A percentile compares a stretch with the other conserved stretches of the same genome.
Evolutionary conservation across 2,888 invertebrate genomes (phyloP).

Genomic region (Adineta ricciae): DNA sequence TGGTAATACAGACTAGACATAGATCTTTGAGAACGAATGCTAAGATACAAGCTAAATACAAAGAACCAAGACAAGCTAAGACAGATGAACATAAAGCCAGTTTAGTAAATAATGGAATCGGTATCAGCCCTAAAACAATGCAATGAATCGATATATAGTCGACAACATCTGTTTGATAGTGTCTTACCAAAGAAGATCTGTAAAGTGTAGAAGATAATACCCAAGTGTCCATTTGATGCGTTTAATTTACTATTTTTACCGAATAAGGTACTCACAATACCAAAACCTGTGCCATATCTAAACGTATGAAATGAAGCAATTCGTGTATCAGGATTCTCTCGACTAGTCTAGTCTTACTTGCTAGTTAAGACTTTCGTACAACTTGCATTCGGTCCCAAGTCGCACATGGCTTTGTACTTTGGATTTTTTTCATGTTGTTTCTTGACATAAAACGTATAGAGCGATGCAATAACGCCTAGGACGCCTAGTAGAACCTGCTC

Average conservation of each 20-base stretch:
- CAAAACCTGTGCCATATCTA: slow-evolving; percentile 80
- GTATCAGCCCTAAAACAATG: background rate
- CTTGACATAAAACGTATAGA: slow-evolving; percentile 71
- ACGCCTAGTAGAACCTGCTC: background rate
- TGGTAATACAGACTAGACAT: slow-evolving; percentile 70
- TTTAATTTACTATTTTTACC: slow-evolving; percentile 61
- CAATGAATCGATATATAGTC: no score
- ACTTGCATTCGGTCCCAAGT: slow-evolving; percentile 68
- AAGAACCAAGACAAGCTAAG: slow-evolving; percentile 59
- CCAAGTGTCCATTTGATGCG: slow-evolving; percentile 71
- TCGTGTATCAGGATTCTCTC: no score
- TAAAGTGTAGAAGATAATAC: slow-evolving; percentile 65
- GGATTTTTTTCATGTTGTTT: slow-evolving; percentile 60
- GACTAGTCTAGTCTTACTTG: slow-evolving; percentile 56
- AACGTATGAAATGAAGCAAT: no score
- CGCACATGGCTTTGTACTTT: slow-evolving; percentile 70
- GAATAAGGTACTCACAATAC: slow-evolving; percentile 58
- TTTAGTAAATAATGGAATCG: slow-evolving; percentile 18
- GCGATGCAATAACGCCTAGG: slow-evolving; percentile 50
- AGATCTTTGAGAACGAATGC: slow-evolving; percentile 65
- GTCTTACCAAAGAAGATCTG: slow-evolving; percentile 63
- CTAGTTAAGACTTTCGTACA: slow-evolving; percentile 75
- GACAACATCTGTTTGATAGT: no score
- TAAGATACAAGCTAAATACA: slow-evolving; percentile 70
- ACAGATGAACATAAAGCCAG: slow-evolving; percentile 50